Evolutionary conservation across 2,797 vertebrate genomes (phyloP).

Genomic region (Malurus splendens): DNA sequence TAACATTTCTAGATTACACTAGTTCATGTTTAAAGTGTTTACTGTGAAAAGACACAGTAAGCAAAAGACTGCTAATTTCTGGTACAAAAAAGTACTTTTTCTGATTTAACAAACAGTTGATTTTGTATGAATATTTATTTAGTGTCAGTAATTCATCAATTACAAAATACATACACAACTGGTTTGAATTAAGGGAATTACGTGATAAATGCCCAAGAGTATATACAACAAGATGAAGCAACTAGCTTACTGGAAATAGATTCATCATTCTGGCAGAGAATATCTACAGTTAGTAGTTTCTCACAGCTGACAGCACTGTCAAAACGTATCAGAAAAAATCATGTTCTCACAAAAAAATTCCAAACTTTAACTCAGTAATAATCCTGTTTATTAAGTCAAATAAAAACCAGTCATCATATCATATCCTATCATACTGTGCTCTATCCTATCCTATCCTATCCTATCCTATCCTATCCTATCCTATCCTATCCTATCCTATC

Average conservation of each 20-base stretch:
- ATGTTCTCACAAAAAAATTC: not conserved
- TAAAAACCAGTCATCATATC: not conserved
- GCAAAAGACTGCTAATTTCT: not conserved
- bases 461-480: not conserved
- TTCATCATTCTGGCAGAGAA: conserved; percentile 49
- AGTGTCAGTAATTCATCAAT: conserved; percentile 21
- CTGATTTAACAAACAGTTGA: not conserved
- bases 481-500: not conserved
- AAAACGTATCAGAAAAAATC: conserved; percentile 16
- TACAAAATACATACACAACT: conserved; percentile 68
- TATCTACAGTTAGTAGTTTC: conserved; percentile 42
- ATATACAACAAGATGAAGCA: conserved; percentile 58
- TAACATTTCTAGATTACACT: not conserved
- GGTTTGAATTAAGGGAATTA: conserved; percentile 62
- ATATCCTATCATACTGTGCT: too few relatives aligned
- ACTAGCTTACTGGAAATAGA: conserved; percentile 64
- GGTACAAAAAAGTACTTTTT: not conserved
- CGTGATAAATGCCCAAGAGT: conserved; percentile 51
- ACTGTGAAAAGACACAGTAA: not conserved
- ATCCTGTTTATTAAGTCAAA: not conserved
- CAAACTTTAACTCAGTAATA: not conserved
- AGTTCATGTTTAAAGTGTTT: not conserved
- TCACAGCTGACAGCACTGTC: conserved; percentile 15
- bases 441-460: not conserved
- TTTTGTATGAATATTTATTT: conserved; percentile 24